Conservation (phyloP, 2,113 vertebrate species). For the Polypterus senegalus region DNA sequence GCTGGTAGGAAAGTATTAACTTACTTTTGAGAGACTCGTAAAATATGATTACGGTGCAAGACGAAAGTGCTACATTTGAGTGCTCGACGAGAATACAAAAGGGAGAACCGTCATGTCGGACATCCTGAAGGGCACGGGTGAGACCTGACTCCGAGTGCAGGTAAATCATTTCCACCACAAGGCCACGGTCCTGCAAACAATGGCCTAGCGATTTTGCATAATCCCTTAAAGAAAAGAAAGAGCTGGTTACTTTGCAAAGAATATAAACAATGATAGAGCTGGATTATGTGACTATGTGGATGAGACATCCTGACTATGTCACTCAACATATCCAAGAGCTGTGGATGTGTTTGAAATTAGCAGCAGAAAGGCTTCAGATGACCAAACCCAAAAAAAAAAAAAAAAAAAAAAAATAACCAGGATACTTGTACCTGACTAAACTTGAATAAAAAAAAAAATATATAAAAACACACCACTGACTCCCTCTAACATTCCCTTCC, state of each 20-base stretch:
- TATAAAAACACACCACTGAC: too few relatives aligned
- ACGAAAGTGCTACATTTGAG: conserved; percentile 51
- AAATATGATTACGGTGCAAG: conserved; percentile 62
- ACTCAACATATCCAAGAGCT: too few relatives aligned
- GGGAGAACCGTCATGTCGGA: conserved; percentile 54
- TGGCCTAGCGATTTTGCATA: conserved; percentile 56
- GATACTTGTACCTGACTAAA: too few relatives aligned
- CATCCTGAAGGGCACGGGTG: conserved; percentile 52
- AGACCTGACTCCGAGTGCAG: conserved; percentile 50
- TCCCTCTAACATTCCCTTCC: too few relatives aligned
- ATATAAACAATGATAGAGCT: conserved; percentile 20
- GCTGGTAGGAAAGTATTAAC: conserved; percentile 33
- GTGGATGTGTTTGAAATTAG: too few relatives aligned
- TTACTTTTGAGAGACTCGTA: conserved; percentile 68
- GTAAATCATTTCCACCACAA: conserved; percentile 60
- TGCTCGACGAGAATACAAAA: conserved; percentile 67
- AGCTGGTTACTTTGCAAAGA: conserved; percentile 37
- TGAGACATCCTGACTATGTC: too few relatives aligned
- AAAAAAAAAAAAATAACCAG: too few relatives aligned
- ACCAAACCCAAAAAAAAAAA: too few relatives aligned
- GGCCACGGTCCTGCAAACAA: conserved; percentile 55
- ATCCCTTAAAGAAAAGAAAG: conserved; percentile 62
- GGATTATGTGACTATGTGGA: background rate
- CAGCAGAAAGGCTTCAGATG: too few relatives aligned
- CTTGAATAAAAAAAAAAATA: too few relatives aligned